Evolutionary conservation across 2,797 vertebrate genomes (phyloP), one percentile per base, ranked within the genome.

Genomic region (Jordanella pulchra): DNA sequence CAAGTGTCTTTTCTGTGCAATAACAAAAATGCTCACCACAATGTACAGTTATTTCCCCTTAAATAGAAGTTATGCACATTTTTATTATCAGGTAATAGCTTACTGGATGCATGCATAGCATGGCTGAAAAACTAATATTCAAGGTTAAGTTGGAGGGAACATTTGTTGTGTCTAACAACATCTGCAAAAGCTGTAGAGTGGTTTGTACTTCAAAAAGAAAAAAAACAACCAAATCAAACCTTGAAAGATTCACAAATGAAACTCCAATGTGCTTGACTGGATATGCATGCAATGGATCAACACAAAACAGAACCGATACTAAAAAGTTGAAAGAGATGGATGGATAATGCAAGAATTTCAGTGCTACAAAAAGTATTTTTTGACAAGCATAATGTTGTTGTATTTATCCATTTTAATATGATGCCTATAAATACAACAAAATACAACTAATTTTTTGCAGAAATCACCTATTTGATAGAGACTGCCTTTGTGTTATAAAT

Each of bases 1-100:
- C 83, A 91, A 79, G 82, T 84, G 85, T 83, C 73, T 89, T 87
- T 74, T 91, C 92, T 93, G 91, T 80, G 74, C 79, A 77, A 89
- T 81, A 81, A 78, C n/a, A 86, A 87, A 63, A 80, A 78, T 64
- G 82, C 86, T 88, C 79, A 90, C 84, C 54, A 78, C 39, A 75
- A 53, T 72, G 64, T 81, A 64, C 88, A 65, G 72, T 69, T 71
- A 25, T 73, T 78, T 56, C 68, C 45, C 18, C 48, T 67, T 69
- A 32, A 66, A 65, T 28, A 7, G 35, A 63, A 21, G 67, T 21
- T 39, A 25, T 61, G 6, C 39, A 66, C 4, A 56, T n/a, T 6
- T 35, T 32, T 32, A 44, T 15, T 13, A 3, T 47, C 27, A 56
- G 25, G 68, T 11, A 65, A 45, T 23, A 45, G 12, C 61, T 30